Percentiles rank a stretch among this genome's conserved stretches.
Evolutionary conservation across 2,888 invertebrate species (phyloP).

Genomic region (Homarus gammarus): DNA sequence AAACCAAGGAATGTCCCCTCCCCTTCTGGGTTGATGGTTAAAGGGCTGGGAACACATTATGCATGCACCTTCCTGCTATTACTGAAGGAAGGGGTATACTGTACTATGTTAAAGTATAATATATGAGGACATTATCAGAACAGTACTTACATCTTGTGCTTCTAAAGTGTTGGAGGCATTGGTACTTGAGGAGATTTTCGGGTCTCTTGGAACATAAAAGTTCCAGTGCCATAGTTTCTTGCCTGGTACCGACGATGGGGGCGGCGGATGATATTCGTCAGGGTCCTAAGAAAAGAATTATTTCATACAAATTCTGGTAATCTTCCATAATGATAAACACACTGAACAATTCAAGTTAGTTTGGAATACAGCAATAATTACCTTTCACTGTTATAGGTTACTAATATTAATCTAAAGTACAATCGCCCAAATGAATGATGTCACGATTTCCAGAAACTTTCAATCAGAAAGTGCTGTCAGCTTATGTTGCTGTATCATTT

Average conservation of each 20-base stretch:
- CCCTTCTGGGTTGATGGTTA: no score
- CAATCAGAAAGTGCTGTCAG: no score
- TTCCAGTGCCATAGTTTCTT: not conserved
- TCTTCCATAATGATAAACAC: no score
- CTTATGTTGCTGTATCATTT: no score
- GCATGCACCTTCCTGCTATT: not conserved
- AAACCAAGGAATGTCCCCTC: no score
- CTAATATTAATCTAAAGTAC: no score
- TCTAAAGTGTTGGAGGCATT: not conserved
- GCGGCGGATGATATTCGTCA: not conserved
- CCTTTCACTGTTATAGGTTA: no score
- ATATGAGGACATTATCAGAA: not conserved
- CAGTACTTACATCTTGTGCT: conserved; percentile 1
- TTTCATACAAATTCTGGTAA: no score
- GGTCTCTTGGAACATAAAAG: not conserved
- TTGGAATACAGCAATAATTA: no score
- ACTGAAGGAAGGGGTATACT: not conserved
- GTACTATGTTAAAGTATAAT: not conserved
- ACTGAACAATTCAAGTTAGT: no score
- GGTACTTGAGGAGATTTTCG: not conserved
- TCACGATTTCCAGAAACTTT: no score
- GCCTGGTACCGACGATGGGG: not conserved
- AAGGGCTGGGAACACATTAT: not conserved
- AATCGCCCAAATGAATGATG: no score
- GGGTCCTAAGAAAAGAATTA: not conserved